These are phyloP conservation scores for Helarctos malayanus DNA, from an alignment of 2,797 vertebrate species.

Conservation along the genomic window DNA sequence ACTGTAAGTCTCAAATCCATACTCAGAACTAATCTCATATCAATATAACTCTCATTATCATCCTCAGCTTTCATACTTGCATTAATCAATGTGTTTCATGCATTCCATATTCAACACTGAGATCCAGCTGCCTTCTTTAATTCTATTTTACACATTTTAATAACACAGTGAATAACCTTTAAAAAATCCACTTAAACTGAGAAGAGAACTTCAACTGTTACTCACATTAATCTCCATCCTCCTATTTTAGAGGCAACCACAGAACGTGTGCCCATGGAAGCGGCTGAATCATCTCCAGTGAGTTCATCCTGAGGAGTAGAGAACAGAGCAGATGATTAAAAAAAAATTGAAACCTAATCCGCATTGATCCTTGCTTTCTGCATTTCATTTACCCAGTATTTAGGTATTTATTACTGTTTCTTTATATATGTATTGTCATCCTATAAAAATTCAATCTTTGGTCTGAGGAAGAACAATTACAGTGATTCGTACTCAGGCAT, in stretches of 20 bases:
- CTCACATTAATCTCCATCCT: not conserved
- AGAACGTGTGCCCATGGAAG: fast-evolving
- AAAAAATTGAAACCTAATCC: too few species aligned
- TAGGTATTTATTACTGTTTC: not conserved
- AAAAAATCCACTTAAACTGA: not conserved
- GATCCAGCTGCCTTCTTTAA: not conserved
- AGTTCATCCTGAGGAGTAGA: not conserved
- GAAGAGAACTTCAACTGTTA: not conserved
- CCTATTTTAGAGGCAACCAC: not conserved
- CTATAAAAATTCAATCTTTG: not conserved
- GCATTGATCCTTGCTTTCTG: not conserved
- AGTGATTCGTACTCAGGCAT: too few species aligned
- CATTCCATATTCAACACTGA: not conserved
- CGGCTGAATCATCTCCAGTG: fast-evolving
- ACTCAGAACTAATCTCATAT: not conserved
- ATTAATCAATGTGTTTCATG: not conserved
- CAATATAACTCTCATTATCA: not conserved
- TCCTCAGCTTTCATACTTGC: not conserved
- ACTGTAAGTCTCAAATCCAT: not conserved
- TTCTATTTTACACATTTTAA: not conserved
- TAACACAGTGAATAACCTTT: not conserved
- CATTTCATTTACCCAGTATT: not conserved
- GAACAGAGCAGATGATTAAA: not conserved
- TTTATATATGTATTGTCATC: too few species aligned
- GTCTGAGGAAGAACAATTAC: not conserved